A percentile compares a stretch with the other conserved stretches of the same genome.
Conservation (phyloP, 2,888 invertebrate genomes). For the Drosophila nr. medialis region DNA sequence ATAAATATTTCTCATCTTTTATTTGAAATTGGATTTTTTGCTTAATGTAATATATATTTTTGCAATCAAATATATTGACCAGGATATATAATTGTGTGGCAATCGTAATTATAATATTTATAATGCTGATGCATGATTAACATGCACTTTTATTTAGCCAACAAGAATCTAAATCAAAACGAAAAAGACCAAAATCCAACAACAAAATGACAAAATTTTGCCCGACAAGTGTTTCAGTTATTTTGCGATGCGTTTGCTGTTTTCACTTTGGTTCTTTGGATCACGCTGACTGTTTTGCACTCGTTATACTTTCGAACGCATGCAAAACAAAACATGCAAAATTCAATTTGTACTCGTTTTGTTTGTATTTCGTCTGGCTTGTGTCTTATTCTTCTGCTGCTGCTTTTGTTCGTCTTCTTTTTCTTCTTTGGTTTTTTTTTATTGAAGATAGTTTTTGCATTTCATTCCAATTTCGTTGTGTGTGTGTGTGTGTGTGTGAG, state of each 20-base stretch:
- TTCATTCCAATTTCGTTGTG: constrained; percentile 3
- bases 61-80: not conserved
- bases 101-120: not conserved
- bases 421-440: not conserved
- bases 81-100: not conserved
- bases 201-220: constrained; percentile 33
- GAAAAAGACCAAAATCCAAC: not conserved
- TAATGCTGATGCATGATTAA: not conserved
- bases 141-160: not conserved
- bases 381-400: constrained; percentile 8
- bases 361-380: constrained; percentile 23
- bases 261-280: constrained; percentile 58
- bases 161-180: not conserved
- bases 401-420: constrained; percentile 6
- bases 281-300: constrained; percentile 35
- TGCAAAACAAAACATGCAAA: constrained; percentile 36
- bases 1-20: not conserved
- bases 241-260: constrained; percentile 75
- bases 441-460: constrained; percentile 2
- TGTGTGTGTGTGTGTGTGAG: constrained; percentile 37
- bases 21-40: not conserved
- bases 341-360: constrained; percentile 45
- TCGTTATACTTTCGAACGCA: constrained; percentile 26
- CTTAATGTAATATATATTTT: not conserved
- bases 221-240: constrained; percentile 67